Conservation (phyloP, 2,888 invertebrate genomes). For the Agrochola litura region DNA sequence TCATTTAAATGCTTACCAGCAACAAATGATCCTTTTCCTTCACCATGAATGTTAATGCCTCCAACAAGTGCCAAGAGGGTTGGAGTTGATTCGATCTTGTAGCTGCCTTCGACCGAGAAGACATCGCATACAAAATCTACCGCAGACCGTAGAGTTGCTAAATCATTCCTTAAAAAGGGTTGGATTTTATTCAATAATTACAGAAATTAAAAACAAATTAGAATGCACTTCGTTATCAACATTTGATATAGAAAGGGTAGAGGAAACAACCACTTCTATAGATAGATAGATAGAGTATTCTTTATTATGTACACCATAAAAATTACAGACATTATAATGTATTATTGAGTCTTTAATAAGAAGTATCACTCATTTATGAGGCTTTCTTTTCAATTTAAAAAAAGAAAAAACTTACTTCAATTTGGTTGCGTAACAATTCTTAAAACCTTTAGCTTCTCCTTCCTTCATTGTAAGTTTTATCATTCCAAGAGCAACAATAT, state of each 20-base stretch:
- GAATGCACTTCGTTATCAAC: not conserved
- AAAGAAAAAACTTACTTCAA: constrained; percentile 43
- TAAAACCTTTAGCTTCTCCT: constrained; percentile 47
- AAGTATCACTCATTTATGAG: not conserved
- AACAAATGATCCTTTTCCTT: constrained; percentile 40
- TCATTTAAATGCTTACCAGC: constrained; percentile 37
- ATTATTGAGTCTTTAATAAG: not conserved
- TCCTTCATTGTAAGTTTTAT: constrained; percentile 32
- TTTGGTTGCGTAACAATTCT: constrained; percentile 24
- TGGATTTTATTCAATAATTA: not conserved
- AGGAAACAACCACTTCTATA: not conserved
- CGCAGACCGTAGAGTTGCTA: not conserved
- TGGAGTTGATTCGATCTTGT: constrained; percentile 44
- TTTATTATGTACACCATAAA: too few species aligned
- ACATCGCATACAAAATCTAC: constrained; percentile 37
- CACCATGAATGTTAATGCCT: constrained; percentile 55
- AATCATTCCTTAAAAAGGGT: constrained; percentile 29
- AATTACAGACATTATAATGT: too few species aligned
- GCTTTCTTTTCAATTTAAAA: not conserved
- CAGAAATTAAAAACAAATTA: not conserved
- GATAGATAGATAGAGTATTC: too few species aligned
- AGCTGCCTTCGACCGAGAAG: constrained; percentile 30
- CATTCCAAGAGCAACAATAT: constrained; percentile 25
- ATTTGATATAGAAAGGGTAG: not conserved
- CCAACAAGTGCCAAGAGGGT: constrained; percentile 41